These are phyloP conservation scores for Onychostruthus taczanowskii DNA, from an alignment of 2,113 vertebrate species.

Conservation along the genomic window DNA sequence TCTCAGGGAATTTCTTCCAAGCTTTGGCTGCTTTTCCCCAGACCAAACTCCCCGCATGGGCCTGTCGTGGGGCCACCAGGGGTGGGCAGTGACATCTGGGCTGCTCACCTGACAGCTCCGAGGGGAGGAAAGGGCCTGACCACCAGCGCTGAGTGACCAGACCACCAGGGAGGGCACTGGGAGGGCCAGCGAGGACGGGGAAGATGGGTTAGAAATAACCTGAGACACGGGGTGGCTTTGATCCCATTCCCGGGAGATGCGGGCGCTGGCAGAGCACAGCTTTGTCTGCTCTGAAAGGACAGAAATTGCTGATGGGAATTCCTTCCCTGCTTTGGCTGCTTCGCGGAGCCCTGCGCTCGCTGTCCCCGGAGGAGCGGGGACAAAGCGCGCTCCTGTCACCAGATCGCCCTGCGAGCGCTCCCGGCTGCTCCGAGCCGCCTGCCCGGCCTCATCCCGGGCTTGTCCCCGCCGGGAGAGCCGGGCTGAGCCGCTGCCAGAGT, in stretches of 20 bases:
- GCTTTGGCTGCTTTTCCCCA: neutral
- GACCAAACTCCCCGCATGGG: neutral
- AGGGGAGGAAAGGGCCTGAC: neutral
- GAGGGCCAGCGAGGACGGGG: neutral
- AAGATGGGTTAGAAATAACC: neutral
- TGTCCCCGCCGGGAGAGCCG: neutral
- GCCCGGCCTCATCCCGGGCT: neutral
- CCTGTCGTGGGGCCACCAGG: accelerated
- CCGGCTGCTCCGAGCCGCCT: neutral
- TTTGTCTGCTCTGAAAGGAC: neutral
- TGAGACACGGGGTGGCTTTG: neutral
- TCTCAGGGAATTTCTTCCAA: neutral
- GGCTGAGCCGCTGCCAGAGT: neutral
- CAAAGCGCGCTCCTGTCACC: neutral
- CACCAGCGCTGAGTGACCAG: neutral
- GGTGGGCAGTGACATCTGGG: neutral
- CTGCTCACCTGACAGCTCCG: accelerated
- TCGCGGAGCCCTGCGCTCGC: accelerated
- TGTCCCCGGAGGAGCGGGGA: neutral
- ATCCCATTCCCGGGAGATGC: neutral
- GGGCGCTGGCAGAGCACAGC: neutral
- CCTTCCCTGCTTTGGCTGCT: neutral
- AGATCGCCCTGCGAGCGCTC: neutral
- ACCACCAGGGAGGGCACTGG: neutral
- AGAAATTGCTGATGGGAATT: neutral